Conservation (phyloP, 2,113 vertebrate species). For the Notothenia coriiceps region DNA sequence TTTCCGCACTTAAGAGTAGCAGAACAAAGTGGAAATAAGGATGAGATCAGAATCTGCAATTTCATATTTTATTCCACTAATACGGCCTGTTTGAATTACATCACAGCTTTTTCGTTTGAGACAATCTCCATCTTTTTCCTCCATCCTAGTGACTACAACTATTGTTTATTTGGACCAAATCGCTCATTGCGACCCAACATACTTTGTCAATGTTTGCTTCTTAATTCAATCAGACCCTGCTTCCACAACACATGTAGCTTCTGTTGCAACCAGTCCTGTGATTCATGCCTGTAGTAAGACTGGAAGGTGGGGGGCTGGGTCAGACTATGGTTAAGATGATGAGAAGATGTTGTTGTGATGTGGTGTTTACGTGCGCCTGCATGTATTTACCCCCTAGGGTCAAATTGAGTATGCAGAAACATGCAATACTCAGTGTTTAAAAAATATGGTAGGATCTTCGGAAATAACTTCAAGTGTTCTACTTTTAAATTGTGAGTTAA, state of each 20-base stretch:
- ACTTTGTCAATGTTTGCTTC: background rate
- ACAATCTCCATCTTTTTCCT: background rate
- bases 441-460: background rate
- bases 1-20: slow-evolving; percentile 21
- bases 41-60: slow-evolving; percentile 13
- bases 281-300: slow-evolving; percentile 50
- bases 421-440: slow-evolving; percentile 3
- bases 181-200: background rate
- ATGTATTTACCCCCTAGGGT: slow-evolving; percentile 41
- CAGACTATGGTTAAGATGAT: slow-evolving; percentile 23
- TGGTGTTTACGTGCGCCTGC: slow-evolving; percentile 37
- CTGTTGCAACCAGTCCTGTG: background rate
- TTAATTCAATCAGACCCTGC: background rate
- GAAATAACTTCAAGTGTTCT: background rate
- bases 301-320: slow-evolving; percentile 36
- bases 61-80: background rate
- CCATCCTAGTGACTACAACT: background rate
- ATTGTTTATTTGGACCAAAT: background rate
- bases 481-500: background rate
- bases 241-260: slow-evolving; percentile 14
- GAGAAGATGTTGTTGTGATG: slow-evolving; percentile 31
- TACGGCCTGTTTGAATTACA: slow-evolving; percentile 2
- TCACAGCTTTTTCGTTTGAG: background rate
- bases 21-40: slow-evolving; percentile 34
- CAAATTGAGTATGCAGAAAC: slow-evolving; percentile 20